Percentiles rank a stretch among this genome's conserved stretches.
Evolutionary conservation across 1,140 invertebrate genomes (phyloP).

Genomic region (Drosophila insularis): DNA sequence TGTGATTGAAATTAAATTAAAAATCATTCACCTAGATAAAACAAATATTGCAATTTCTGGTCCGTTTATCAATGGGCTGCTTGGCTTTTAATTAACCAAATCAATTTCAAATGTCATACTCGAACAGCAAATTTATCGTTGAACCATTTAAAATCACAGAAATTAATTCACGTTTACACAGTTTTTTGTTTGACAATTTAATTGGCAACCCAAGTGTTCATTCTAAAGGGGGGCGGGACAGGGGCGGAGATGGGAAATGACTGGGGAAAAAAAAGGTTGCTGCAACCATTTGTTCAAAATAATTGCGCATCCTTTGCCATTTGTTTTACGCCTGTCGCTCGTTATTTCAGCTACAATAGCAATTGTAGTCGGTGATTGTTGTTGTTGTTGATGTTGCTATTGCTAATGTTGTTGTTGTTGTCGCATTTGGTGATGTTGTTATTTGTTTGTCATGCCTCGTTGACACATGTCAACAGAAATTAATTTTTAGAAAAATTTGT

Average conservation of each 20-base stretch:
- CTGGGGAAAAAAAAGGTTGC: slow-evolving; percentile 33
- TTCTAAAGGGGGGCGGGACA: background rate
- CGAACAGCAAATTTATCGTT: slow-evolving; percentile 29
- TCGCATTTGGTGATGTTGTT: slow-evolving; percentile 13
- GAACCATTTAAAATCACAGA: slow-evolving; percentile 53
- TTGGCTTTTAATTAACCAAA: slow-evolving; percentile 29
- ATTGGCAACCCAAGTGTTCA: slow-evolving; percentile 4
- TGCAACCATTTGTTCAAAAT: slow-evolving; percentile 57
- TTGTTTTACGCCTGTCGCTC: slow-evolving; percentile 56
- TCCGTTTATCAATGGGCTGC: background rate
- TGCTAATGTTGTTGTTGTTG: slow-evolving; percentile 17
- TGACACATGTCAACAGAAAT: slow-evolving; percentile 71
- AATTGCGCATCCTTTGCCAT: slow-evolving; percentile 69
- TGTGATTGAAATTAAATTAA: no score
- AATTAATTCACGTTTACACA: slow-evolving; percentile 60
- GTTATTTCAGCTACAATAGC: slow-evolving; percentile 50
- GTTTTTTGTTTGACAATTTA: slow-evolving; percentile 50
- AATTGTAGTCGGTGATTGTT: slow-evolving; percentile 33
- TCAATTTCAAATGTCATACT: slow-evolving; percentile 35
- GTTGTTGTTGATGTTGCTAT: slow-evolving; percentile 24
- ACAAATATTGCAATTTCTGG: no score
- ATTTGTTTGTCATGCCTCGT: slow-evolving; percentile 54
- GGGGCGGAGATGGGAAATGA: no score
- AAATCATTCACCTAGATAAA: no score
- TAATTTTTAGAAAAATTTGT: slow-evolving; percentile 57